Evolutionary conservation across 2,113 vertebrate species (phyloP).

Genomic region (Ctenodactylus gundi): DNA sequence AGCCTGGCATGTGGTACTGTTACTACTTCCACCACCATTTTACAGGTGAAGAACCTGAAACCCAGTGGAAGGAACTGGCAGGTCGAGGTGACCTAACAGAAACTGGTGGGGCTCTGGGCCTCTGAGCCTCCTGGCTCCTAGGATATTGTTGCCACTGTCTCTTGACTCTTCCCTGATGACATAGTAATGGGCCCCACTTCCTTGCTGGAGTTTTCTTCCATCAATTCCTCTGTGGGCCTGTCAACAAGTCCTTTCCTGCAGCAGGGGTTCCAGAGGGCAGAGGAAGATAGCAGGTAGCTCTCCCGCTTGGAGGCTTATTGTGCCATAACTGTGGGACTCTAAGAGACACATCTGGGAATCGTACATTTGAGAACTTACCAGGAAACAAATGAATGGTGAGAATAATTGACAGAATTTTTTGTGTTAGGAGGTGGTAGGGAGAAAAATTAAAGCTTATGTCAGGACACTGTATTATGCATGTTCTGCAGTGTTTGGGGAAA

Average conservation of each 20-base stretch:
- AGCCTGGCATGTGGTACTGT: neutral
- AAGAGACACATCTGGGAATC: neutral
- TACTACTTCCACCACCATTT: neutral
- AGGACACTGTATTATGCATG: neutral
- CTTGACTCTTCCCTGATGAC: neutral
- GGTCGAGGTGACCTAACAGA: neutral
- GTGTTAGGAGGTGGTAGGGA: too few relatives aligned
- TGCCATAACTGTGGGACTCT: neutral
- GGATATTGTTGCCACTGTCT: neutral
- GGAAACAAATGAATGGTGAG: neutral
- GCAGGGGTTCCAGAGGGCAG: neutral
- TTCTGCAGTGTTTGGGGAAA: neutral
- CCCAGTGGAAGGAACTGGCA: neutral
- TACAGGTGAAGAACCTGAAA: neutral
- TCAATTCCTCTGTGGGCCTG: neutral
- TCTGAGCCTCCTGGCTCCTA: neutral
- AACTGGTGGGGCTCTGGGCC: neutral
- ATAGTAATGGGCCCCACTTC: neutral
- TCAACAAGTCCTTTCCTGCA: neutral
- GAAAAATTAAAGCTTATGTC: neutral
- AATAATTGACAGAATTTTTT: neutral
- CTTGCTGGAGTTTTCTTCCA: fast-evolving
- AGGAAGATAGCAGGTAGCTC: neutral
- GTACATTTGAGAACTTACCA: neutral
- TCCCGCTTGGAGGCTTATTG: neutral